Evolutionary conservation across 1,140 invertebrate species (phyloP).

Genomic region (Brachionus plicatilis): DNA sequence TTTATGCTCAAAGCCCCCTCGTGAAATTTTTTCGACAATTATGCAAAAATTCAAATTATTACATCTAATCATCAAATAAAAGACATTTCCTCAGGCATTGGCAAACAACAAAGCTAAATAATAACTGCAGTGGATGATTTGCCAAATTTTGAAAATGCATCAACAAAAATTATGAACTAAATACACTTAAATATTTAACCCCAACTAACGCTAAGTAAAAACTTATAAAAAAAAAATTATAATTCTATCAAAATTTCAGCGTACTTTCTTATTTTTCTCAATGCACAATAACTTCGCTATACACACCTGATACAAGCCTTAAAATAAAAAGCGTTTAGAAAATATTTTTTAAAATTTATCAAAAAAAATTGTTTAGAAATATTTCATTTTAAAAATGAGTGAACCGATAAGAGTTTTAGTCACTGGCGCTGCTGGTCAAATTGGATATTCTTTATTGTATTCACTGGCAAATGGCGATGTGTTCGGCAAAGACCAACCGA

Average conservation of each 20-base stretch:
- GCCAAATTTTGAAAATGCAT: neutral
- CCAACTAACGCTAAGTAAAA: neutral
- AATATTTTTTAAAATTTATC: neutral
- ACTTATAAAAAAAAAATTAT: neutral
- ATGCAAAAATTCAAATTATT: neutral
- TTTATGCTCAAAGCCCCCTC: neutral
- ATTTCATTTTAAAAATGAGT: conserved; percentile 5
- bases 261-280: neutral
- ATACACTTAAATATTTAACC: neutral
- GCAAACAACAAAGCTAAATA: neutral
- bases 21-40: neutral
- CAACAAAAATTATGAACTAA: neutral
- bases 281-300: neutral
- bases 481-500: conserved; percentile 80
- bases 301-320: neutral
- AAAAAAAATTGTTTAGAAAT: neutral
- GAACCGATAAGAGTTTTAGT: conserved; percentile 74
- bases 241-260: neutral
- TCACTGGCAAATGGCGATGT: conserved; percentile 91
- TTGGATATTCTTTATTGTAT: conserved; percentile 90
- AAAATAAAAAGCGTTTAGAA: neutral
- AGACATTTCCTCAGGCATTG: neutral
- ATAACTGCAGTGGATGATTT: neutral
- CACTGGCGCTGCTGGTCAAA: conserved; percentile 91
- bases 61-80: neutral